A percentile compares a stretch with the other conserved stretches of the same genome.
Conservation (phyloP, 2,113 vertebrate species). For the Triplophysa rosa region DNA sequence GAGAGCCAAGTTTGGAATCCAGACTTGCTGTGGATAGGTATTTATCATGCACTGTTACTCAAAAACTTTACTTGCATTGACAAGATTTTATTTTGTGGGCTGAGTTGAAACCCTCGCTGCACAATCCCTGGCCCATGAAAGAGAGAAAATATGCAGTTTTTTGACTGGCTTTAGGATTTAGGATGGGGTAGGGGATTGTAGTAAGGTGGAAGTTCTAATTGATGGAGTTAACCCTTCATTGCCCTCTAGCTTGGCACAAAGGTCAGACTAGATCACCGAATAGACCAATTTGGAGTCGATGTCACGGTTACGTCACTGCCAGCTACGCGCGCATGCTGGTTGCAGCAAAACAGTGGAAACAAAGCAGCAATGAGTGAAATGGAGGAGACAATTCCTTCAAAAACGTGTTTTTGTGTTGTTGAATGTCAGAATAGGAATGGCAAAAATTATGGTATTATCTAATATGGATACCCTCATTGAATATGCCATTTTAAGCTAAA, state of each 20-base stretch:
- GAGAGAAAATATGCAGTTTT: constrained; percentile 70
- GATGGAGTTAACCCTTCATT: constrained; percentile 60
- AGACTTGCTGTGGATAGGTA: constrained; percentile 57
- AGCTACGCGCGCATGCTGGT: too few species aligned
- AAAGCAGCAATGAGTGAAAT: too few species aligned
- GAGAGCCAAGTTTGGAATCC: constrained; percentile 55
- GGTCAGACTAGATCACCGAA: not conserved
- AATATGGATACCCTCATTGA: too few species aligned
- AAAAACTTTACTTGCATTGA: constrained; percentile 70
- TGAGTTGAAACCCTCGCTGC: constrained; percentile 57
- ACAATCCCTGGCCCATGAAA: constrained; percentile 71
- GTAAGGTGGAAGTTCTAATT: constrained; percentile 4
- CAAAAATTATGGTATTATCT: too few species aligned
- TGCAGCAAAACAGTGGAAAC: too few species aligned
- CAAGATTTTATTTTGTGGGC: constrained; percentile 69
- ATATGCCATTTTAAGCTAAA: too few species aligned
- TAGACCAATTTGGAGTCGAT: too few species aligned
- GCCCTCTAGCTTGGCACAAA: constrained; percentile 23
- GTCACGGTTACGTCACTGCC: too few species aligned
- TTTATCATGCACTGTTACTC: constrained; percentile 65
- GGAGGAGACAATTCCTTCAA: too few species aligned
- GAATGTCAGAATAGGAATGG: too few species aligned
- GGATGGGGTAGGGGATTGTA: constrained; percentile 20
- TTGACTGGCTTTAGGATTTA: constrained; percentile 62
- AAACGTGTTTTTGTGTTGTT: too few species aligned